Conservation (phyloP, 2,888 invertebrate genomes). For the Anthoptus insignis region DNA sequence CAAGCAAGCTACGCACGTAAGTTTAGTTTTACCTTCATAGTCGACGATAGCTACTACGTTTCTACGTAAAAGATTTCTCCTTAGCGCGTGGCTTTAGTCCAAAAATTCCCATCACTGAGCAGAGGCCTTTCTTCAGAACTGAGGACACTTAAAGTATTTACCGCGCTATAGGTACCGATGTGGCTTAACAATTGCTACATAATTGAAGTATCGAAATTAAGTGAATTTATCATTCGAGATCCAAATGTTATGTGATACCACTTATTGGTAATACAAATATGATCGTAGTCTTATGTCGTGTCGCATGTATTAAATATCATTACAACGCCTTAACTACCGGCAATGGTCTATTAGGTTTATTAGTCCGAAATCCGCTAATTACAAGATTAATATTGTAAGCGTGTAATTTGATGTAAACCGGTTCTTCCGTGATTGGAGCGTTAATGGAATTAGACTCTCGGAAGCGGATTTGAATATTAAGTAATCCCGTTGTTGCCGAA, state of each 20-base stretch:
- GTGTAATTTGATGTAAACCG: constrained; percentile 31
- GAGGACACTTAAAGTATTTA: too few species aligned
- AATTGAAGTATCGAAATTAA: too few species aligned
- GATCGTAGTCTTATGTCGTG: constrained; percentile 20
- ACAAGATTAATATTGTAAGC: constrained; percentile 48
- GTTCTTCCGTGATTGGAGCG: constrained; percentile 25
- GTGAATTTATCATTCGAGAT: too few species aligned
- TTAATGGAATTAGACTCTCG: constrained; percentile 22
- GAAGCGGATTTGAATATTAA: constrained; percentile 28
- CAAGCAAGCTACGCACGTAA: constrained; percentile 54
- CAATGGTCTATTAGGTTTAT: constrained; percentile 42
- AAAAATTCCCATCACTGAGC: too few species aligned
- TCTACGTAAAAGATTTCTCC: too few species aligned
- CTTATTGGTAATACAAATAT: too few species aligned
- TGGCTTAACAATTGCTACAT: too few species aligned
- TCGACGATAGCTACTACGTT: background rate
- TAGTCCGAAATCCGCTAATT: constrained; percentile 48
- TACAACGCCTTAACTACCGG: constrained; percentile 17
- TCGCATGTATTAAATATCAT: constrained; percentile 10
- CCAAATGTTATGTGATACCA: too few species aligned
- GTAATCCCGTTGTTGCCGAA: background rate
- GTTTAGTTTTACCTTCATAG: constrained; percentile 5
- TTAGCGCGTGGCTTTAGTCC: too few species aligned
- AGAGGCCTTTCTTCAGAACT: too few species aligned
- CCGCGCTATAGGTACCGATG: too few species aligned